A percentile compares a stretch with the other conserved stretches of the same genome.
phyloP scores from a whole-genome alignment of 2,797 vertebrate genomes.

The Manis javanica region DNA sequence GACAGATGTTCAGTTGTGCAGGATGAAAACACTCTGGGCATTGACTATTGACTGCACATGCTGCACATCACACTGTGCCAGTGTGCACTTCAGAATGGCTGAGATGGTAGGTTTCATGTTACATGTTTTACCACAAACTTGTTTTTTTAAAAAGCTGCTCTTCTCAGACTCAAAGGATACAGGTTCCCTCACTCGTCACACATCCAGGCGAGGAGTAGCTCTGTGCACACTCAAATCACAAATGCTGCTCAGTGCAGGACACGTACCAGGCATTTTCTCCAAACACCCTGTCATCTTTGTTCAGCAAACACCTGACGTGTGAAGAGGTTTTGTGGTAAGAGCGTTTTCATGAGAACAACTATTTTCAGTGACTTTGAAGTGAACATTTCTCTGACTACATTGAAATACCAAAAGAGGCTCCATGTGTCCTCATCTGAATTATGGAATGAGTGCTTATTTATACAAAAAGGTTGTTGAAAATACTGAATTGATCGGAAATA shows the following conservation, averaged over 20 bases:
- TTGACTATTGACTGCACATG: rapidly evolving
- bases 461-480: not conserved
- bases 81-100: not conserved
- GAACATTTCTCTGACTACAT: too few relatives aligned
- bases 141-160: not conserved
- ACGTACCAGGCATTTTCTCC: not conserved
- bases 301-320: not conserved
- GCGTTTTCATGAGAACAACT: not conserved
- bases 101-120: not conserved
- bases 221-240: rapidly evolving
- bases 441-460: not conserved
- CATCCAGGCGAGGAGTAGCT: rapidly evolving
- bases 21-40: not conserved
- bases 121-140: not conserved
- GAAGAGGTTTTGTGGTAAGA: not conserved
- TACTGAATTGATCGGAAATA: not conserved
- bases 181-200: rapidly evolving
- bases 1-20: not conserved
- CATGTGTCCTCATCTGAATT: too few relatives aligned
- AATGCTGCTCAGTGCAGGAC: rapidly evolving
- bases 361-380: not conserved
- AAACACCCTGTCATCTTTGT: too few relatives aligned
- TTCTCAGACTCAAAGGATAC: not conserved
- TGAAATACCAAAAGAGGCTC: not conserved
- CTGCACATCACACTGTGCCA: rapidly evolving